A percentile compares a stretch with the other conserved stretches of the same genome.
Conservation (phyloP, 53 echinoderm and acorn worm species). For the Holothuria leucospilota region DNA sequence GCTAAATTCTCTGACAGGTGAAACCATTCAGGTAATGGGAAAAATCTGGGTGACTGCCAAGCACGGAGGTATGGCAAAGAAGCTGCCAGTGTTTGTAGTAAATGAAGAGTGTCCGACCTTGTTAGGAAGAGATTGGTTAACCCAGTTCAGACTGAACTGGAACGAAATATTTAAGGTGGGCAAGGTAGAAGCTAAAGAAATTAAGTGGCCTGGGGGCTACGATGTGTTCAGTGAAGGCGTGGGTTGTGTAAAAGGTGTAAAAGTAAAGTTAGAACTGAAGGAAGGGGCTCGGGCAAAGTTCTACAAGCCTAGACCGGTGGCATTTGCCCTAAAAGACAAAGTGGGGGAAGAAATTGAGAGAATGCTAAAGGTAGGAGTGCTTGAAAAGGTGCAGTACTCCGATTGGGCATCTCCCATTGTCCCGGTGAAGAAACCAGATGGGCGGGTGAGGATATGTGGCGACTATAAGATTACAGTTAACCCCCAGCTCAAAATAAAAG, state of each 20-base stretch:
- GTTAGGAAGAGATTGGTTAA: conserved; percentile 7
- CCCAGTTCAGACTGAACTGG: too few relatives aligned
- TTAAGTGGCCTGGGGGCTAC: too few relatives aligned
- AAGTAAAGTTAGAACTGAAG: background rate
- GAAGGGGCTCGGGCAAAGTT: background rate
- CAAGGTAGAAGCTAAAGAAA: too few relatives aligned
- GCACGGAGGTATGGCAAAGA: background rate
- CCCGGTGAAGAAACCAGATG: too few relatives aligned
- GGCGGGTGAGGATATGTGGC: too few relatives aligned
- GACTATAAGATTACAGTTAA: too few relatives aligned
- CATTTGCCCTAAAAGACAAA: conserved; percentile 25
- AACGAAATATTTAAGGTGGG: too few relatives aligned
- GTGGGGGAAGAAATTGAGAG: conserved; percentile 12
- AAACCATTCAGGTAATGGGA: background rate
- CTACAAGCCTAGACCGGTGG: too few relatives aligned
- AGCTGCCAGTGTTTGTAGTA: background rate
- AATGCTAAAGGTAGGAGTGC: conserved; percentile 6
- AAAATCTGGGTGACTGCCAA: background rate
- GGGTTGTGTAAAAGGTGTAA: background rate
- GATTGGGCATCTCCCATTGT: too few relatives aligned
- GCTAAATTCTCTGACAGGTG: background rate
- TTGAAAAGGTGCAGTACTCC: too few relatives aligned
- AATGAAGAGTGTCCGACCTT: background rate
- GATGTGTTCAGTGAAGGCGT: too few relatives aligned
- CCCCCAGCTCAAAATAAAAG: too few relatives aligned